Percentiles rank a stretch among this genome's conserved stretches.
Evolutionary conservation across 2,797 vertebrate genomes (phyloP).

Genomic region (Xiphorhynchus erythropygius): DNA sequence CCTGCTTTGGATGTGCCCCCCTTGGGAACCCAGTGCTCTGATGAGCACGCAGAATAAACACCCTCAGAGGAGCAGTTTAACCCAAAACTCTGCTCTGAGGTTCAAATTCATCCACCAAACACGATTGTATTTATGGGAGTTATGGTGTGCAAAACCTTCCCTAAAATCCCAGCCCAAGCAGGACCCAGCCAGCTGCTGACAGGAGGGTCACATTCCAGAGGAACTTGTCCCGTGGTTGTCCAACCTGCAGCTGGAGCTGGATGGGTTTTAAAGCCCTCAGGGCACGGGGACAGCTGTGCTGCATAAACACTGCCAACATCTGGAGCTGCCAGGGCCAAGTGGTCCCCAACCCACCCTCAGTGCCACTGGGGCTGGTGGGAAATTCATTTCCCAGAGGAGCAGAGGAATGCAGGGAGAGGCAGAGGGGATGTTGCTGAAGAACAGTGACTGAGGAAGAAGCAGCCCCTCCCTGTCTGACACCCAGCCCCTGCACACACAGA

Average conservation of each 20-base stretch:
- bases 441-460: neutral
- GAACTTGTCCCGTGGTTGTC: neutral
- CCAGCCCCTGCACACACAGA: neutral
- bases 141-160: neutral
- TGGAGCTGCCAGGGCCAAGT: neutral
- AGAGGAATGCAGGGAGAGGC: neutral
- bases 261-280: neutral
- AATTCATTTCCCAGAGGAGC: neutral
- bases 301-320: neutral
- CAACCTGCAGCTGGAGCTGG: neutral
- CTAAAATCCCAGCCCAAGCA: neutral
- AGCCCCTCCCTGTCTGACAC: neutral
- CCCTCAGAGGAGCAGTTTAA: neutral
- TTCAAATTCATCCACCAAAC: neutral
- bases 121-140: neutral
- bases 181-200: neutral
- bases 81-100: neutral
- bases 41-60: neutral
- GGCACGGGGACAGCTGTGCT: neutral
- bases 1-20: neutral
- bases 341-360: neutral
- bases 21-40: neutral
- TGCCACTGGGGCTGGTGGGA: neutral
- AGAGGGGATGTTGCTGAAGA: neutral
- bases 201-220: neutral